These are phyloP conservation scores for Spodoptera exigua DNA, from an alignment of 2,888 invertebrate species.

Conservation along the genomic window DNA sequence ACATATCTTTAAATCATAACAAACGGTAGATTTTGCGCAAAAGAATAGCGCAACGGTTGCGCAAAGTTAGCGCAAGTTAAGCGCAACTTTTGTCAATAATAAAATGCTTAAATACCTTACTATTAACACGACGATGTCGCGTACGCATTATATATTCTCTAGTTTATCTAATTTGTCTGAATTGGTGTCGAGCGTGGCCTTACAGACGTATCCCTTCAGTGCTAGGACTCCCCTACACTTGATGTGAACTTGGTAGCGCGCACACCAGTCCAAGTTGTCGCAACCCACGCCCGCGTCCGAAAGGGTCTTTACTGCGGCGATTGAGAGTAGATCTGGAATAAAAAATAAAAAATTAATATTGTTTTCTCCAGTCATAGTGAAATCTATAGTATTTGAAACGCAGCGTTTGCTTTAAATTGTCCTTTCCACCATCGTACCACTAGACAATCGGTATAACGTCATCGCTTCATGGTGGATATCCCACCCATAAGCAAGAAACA, in stretches of 20 bases:
- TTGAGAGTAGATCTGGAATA: slow-evolving; percentile 79
- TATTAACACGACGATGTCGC: slow-evolving; percentile 27
- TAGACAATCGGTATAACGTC: too few species aligned
- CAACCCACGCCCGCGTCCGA: slow-evolving; percentile 80
- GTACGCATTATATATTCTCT: slow-evolving; percentile 15
- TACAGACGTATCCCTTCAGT: slow-evolving; percentile 95
- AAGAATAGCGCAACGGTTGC: neutral
- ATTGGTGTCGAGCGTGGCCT: slow-evolving; percentile 75
- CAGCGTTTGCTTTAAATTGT: neutral
- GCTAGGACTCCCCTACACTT: slow-evolving; percentile 97
- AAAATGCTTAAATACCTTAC: slow-evolving; percentile 51
- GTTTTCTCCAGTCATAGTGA: too few species aligned
- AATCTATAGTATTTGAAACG: neutral
- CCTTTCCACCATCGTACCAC: too few species aligned
- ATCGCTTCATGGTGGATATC: too few species aligned
- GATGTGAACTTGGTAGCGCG: slow-evolving; percentile 96
- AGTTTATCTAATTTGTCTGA: slow-evolving; percentile 35
- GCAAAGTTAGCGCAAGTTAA: neutral
- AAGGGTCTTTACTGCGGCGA: slow-evolving; percentile 89
- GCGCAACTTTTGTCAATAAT: slow-evolving; percentile 7
- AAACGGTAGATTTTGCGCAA: neutral
- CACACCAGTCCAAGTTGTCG: slow-evolving; percentile 92
- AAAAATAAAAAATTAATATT: slow-evolving; percentile 6
- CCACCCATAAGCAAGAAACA: too few species aligned
- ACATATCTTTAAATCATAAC: too few species aligned